phyloP scores from a whole-genome alignment of 1,140 invertebrate genomes.

The Colletes latitarsis region DNA sequence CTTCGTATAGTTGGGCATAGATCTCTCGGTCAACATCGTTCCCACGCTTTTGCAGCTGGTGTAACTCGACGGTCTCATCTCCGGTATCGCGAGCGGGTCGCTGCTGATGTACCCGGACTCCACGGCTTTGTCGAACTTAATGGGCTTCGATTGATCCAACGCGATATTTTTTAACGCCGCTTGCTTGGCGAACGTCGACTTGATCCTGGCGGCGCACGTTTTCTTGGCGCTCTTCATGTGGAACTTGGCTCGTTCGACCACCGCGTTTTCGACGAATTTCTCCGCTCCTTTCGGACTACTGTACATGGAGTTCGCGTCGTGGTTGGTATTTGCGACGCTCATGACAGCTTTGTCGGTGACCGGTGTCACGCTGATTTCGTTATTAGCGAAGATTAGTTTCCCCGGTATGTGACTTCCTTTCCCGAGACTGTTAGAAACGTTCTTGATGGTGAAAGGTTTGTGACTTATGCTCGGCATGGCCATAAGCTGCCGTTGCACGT shows the following conservation, averaged over 20 bases:
- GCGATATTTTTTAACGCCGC: background rate
- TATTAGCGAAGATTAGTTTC: constrained; percentile 39
- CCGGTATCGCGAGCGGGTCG: background rate
- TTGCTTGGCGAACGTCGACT: constrained; percentile 4
- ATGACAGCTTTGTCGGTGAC: constrained; percentile 31
- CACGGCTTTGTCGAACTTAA: constrained; percentile 24
- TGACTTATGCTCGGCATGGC: constrained; percentile 67
- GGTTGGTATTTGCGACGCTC: constrained; percentile 33
- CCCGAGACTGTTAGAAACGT: constrained; percentile 22
- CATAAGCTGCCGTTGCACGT: constrained; percentile 73
- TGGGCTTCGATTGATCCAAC: background rate
- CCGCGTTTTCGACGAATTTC: background rate
- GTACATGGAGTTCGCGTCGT: background rate
- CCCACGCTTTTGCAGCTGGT: constrained; percentile 35
- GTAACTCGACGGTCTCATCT: constrained; percentile 4
- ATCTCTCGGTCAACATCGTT: constrained; percentile 18
- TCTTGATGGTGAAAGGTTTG: constrained; percentile 54
- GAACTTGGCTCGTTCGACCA: background rate
- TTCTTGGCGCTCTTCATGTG: background rate
- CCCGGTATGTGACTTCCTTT: constrained; percentile 34
- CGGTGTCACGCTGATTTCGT: constrained; percentile 38
- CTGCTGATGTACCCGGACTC: constrained; percentile 24
- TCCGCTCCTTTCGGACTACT: constrained; percentile 12
- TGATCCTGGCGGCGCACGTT: background rate
- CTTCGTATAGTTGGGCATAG: constrained; percentile 43